A percentile compares a stretch with the other conserved stretches of the same genome.
Conservation (phyloP, 2,113 vertebrate genomes). For the Erythrocercus mccallii region DNA sequence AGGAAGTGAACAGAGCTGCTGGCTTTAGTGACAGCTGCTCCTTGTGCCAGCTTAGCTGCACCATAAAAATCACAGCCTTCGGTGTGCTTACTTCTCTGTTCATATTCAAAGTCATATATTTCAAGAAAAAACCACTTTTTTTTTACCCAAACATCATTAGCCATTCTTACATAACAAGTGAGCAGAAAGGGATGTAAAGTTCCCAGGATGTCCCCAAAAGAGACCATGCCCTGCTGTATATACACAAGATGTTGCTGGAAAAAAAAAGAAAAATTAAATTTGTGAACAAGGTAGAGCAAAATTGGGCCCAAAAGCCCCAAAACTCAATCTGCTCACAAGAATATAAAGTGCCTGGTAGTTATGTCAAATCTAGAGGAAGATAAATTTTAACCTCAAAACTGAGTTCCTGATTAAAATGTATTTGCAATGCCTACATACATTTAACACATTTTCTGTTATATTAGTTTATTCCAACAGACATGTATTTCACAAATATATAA, state of each 20-base stretch:
- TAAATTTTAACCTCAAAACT: background rate
- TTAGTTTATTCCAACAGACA: background rate
- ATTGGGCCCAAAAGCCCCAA: accelerated
- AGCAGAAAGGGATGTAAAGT: background rate
- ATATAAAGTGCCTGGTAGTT: background rate
- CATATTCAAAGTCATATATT: background rate
- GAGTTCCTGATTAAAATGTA: background rate
- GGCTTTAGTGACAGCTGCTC: background rate
- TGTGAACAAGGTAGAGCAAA: background rate
- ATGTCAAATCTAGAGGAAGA: background rate
- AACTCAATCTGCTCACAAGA: background rate
- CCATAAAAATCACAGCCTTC: background rate
- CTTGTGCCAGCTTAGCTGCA: background rate
- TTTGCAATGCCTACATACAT: background rate
- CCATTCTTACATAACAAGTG: background rate
- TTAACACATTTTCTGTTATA: background rate
- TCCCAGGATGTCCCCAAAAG: background rate
- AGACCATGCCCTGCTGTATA: background rate
- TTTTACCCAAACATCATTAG: background rate
- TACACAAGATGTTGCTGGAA: background rate
- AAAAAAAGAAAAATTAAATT: background rate
- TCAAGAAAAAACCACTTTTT: background rate
- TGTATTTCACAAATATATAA: background rate
- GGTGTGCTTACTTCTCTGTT: background rate
- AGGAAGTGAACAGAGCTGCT: background rate